Evolutionary conservation across 2,888 invertebrate species (phyloP), one percentile per base, ranked within the genome.

Genomic region (Pasiphila rectangulata): DNA sequence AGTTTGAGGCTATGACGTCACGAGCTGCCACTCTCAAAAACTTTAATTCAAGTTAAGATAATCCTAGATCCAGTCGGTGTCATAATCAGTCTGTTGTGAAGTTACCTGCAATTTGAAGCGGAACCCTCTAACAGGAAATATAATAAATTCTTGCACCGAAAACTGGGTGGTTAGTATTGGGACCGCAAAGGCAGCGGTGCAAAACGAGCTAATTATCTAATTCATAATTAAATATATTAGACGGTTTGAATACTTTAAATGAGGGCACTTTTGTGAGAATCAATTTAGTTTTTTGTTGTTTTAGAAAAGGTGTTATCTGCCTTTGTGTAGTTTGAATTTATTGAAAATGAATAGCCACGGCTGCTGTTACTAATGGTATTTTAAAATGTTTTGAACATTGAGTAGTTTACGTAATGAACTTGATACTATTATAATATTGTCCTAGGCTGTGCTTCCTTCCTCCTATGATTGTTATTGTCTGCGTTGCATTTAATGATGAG

Each of bases 221-320:
- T 76, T 78, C 69, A 72, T 80, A 80, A 80, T 82, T 76, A 77
- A 76, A 77, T 79, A 67, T 78, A 77, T 75, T 69, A 58, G 48
- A 48, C 43, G 35, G 53, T 46, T 50, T 47, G 51, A 45, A 37
- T 53, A 36, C 42, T 50, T 51, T 54, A 54, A 56, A 50, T 44
- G 46, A 41, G 47, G 54, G 47, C 15, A 43, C 38, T 29, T 47
- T 54, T 47, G 45, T 45, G 48, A 41, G 49, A 49, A 39, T 51
- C 46, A 46, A 49, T 54, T 53, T 39, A 40, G 12, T 43, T 53
- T 50, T 54, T 55, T 57, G 41, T 30, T 24, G 24, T 39, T 39
- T 43, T 27, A 13, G 21, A 27, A 30, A 51, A 57, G 55, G 55
- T 57, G 55, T 53, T 43, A 51, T 44, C 30, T 38, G 32, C 37